A percentile compares a stretch with the other conserved stretches of the same genome.
phyloP scores from a whole-genome alignment of 2,113 vertebrate species.

The Plecotus auritus region DNA sequence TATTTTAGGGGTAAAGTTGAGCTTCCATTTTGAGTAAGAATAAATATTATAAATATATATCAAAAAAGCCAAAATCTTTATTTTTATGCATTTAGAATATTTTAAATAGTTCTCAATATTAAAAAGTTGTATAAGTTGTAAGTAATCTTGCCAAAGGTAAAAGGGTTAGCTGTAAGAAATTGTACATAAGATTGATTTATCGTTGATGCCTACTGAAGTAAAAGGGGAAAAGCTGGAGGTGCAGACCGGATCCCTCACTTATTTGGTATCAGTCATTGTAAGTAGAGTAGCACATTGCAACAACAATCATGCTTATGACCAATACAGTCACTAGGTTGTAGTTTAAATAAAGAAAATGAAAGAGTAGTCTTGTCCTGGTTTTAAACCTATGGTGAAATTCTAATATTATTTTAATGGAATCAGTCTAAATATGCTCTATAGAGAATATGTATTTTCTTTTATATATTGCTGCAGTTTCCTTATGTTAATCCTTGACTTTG shows the following conservation, averaged over 20 bases:
- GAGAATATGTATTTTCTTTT: conserved; percentile 78
- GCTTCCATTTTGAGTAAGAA: conserved; percentile 87
- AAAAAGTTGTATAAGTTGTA: conserved; percentile 94
- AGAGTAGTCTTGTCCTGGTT: conserved; percentile 83
- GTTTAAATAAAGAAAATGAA: conserved; percentile 76
- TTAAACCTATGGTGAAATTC: conserved; percentile 74
- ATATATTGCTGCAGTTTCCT: conserved; percentile 78
- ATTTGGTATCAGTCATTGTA: conserved; percentile 78
- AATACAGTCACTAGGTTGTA: conserved; percentile 77
- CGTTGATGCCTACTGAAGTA: conserved; percentile 82
- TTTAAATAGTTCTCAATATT: conserved; percentile 99
- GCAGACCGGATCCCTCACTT: conserved; percentile 76
- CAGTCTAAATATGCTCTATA: conserved; percentile 71
- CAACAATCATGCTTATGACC: conserved; percentile 80
- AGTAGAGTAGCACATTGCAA: conserved; percentile 84
- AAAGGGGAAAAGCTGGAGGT: conserved; percentile 56
- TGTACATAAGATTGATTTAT: conserved; percentile 90
- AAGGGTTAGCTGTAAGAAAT: conserved; percentile 90
- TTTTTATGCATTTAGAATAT: conserved; percentile 99
- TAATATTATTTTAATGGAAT: conserved; percentile 77
- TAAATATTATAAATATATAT: conserved; percentile 86
- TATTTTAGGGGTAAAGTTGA: conserved; percentile 80
- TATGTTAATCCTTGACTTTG: conserved; percentile 77
- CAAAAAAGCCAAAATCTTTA: conserved; percentile 99
- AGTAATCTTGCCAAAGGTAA: conserved; percentile 99